Conservation (phyloP, 2,888 invertebrate species). For the Chelonus formosanus region DNA sequence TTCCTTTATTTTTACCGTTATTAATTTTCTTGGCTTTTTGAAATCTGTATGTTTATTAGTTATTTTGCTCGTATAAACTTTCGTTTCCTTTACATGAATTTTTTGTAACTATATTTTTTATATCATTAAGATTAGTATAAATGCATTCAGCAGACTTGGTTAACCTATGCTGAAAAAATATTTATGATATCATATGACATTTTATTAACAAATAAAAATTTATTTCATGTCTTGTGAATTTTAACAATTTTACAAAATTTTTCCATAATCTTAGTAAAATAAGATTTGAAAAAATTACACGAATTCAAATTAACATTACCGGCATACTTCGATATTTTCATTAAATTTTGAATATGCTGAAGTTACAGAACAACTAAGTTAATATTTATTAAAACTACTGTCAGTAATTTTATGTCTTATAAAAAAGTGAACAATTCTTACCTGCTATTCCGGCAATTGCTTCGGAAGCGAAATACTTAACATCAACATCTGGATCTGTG, state of each 20-base stretch:
- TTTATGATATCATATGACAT: background rate
- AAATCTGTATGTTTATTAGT: background rate
- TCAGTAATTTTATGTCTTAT: no score
- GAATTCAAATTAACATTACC: no score
- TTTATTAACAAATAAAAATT: background rate
- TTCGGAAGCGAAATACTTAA: slow-evolving; percentile 97
- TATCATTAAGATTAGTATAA: slow-evolving; percentile 48
- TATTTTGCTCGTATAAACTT: slow-evolving; percentile 48
- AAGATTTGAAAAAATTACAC: no score
- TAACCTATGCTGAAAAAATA: slow-evolving; percentile 60
- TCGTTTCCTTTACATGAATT: slow-evolving; percentile 46
- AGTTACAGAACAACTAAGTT: no score
- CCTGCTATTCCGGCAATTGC: slow-evolving; percentile 90
- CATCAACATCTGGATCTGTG: slow-evolving; percentile 95
- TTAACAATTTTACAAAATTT: background rate
- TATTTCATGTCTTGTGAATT: background rate
- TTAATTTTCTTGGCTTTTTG: slow-evolving; percentile 16
- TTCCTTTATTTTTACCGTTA: slow-evolving; percentile 24
- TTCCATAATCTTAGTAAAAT: no score
- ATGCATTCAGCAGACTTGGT: slow-evolving; percentile 53
- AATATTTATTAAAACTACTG: no score
- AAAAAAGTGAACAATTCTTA: slow-evolving; percentile 44
- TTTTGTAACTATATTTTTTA: slow-evolving; percentile 50
- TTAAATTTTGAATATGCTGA: no score
- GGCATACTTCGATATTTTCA: no score